A percentile compares a stretch with the other conserved stretches of the same genome.
phyloP scores from a whole-genome alignment of 37 sponge, comb jelly and placozoan species.

The Oopsacas minuta region DNA sequence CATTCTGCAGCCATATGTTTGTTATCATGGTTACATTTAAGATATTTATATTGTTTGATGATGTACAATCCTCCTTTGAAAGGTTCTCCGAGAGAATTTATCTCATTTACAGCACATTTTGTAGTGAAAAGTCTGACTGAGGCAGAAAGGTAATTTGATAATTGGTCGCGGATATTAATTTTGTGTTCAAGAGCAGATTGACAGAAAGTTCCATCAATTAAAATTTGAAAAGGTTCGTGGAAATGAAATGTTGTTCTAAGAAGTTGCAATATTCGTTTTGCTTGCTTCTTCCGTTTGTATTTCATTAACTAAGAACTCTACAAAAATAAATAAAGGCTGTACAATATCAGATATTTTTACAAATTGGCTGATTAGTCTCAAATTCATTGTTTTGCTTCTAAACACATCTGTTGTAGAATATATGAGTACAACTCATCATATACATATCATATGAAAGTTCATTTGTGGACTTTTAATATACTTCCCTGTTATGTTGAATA shows the following conservation, averaged over 20 bases:
- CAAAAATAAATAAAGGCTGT: too few species aligned
- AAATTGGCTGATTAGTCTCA: too few species aligned
- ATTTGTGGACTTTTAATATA: too few species aligned
- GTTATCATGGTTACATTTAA: not conserved
- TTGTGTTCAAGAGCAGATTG: constrained; percentile 13
- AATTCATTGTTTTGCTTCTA: too few species aligned
- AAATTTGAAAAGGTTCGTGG: constrained; percentile 12
- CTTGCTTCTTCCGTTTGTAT: constrained; percentile 9
- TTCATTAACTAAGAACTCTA: too few species aligned
- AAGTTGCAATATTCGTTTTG: not conserved
- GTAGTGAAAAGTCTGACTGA: constrained; percentile 13
- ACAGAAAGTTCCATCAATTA: constrained; percentile 17
- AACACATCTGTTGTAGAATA: too few species aligned
- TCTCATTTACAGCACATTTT: not conserved
- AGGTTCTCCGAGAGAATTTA: not conserved
- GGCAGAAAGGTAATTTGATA: constrained; percentile 8
- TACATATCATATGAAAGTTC: too few species aligned
- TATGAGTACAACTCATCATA: too few species aligned
- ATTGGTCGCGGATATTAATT: not conserved
- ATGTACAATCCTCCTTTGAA: not conserved
- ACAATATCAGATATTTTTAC: too few species aligned
- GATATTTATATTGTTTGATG: constrained; percentile 2
- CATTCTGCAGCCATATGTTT: not conserved
- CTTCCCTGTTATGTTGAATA: too few species aligned
- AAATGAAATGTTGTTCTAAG: not conserved